phyloP scores from a whole-genome alignment of 1,140 invertebrate genomes.

The Drosophila lacteicornis region DNA sequence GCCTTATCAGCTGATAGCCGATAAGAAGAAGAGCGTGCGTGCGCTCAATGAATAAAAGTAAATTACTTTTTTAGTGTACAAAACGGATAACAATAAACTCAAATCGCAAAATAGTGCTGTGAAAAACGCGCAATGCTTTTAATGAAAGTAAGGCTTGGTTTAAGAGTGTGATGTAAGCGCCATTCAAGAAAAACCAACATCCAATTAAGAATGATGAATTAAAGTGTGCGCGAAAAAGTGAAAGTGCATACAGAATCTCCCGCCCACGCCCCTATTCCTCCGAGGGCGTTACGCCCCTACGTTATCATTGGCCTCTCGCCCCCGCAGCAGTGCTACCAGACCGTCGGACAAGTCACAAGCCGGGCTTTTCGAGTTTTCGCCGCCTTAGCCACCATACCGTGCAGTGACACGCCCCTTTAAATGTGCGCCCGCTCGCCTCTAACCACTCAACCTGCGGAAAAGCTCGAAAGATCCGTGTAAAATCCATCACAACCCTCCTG shows the following conservation, averaged over 20 bases:
- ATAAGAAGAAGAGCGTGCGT: conserved; percentile 39
- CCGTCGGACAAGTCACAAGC: neutral
- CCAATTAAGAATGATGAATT: conserved; percentile 52
- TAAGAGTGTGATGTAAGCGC: neutral
- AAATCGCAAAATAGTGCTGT: neutral
- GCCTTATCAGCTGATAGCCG: conserved; percentile 32
- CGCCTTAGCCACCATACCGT: neutral
- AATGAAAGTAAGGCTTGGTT: conserved; percentile 1
- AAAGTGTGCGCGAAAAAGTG: conserved; percentile 58
- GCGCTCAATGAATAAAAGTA: conserved; percentile 36
- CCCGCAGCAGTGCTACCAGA: conserved; percentile 8
- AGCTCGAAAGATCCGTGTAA: neutral
- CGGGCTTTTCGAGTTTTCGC: neutral
- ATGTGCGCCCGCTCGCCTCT: neutral
- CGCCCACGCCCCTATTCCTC: conserved; percentile 16
- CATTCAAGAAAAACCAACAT: conserved; percentile 1
- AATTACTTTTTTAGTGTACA: conserved; percentile 14
- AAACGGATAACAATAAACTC: conserved; percentile 1
- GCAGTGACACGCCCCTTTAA: neutral
- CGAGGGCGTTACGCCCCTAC: neutral
- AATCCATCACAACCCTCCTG: neutral
- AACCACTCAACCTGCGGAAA: neutral
- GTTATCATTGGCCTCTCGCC: conserved; percentile 2
- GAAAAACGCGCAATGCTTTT: neutral
- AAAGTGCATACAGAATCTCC: conserved; percentile 58